phyloP scores from a whole-genome alignment of 1,140 invertebrate species.

The Archivesica marissinica region DNA sequence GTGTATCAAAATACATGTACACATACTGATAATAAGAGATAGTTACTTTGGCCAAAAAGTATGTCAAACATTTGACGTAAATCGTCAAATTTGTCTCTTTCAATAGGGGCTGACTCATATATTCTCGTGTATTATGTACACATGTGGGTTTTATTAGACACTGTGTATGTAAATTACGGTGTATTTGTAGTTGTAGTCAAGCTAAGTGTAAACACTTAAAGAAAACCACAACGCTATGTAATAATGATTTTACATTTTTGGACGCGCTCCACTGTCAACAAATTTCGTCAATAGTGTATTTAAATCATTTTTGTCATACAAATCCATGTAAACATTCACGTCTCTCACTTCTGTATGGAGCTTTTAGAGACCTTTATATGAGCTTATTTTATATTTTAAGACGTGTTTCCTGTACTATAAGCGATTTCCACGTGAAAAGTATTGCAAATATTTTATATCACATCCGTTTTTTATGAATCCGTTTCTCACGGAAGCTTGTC shows the following conservation, averaged over 20 bases:
- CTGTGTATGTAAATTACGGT: not conserved
- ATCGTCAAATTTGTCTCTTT: slow-evolving; percentile 2
- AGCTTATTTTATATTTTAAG: slow-evolving; percentile 28
- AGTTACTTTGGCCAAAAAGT: not conserved
- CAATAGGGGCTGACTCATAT: slow-evolving; percentile 13
- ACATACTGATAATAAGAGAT: no score
- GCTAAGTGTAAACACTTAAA: slow-evolving; percentile 17
- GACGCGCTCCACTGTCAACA: slow-evolving; percentile 14
- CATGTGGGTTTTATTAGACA: slow-evolving; percentile 16
- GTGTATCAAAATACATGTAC: no score
- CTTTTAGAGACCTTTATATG: not conserved
- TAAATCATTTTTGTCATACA: not conserved
- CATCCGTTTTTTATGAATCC: not conserved
- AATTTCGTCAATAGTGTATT: not conserved
- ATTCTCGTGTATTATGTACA: not conserved
- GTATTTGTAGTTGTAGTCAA: slow-evolving; percentile 10
- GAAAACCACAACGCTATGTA: not conserved
- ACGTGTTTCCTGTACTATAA: slow-evolving; percentile 1
- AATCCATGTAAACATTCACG: no score
- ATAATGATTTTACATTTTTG: slow-evolving; percentile 23
- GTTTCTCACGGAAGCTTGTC: not conserved
- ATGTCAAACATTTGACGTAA: not conserved
- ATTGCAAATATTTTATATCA: not conserved
- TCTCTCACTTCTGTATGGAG: no score
- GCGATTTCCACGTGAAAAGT: not conserved